These are phyloP conservation scores for Mellivora capensis DNA, from an alignment of 2,113 vertebrate genomes.

Conservation along the genomic window DNA sequence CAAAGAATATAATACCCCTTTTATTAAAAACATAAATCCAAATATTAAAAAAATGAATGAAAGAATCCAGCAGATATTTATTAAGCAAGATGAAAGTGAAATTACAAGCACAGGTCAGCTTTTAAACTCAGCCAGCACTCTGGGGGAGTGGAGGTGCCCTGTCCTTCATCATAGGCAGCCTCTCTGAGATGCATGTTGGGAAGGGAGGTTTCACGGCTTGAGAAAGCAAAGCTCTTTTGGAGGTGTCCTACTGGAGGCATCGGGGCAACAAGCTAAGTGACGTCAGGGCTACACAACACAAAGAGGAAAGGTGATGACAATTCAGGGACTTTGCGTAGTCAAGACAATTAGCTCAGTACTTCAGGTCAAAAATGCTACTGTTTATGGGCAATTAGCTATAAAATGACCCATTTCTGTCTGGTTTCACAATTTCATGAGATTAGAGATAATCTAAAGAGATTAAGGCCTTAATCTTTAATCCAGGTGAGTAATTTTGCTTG, in stretches of 20 bases:
- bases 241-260: background rate
- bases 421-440: slow-evolving; percentile 40
- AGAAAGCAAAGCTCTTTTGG: slow-evolving; percentile 10
- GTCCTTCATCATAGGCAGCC: background rate
- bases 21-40: slow-evolving; percentile 64
- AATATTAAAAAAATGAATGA: slow-evolving; percentile 60
- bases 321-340: background rate
- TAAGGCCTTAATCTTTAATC: slow-evolving; percentile 59
- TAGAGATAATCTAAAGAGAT: slow-evolving; percentile 57
- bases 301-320: background rate
- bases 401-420: slow-evolving; percentile 15
- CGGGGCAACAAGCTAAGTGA: background rate
- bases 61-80: slow-evolving; percentile 69
- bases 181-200: background rate
- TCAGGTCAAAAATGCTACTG: slow-evolving; percentile 35
- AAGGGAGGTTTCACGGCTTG: background rate
- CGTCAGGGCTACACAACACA: background rate
- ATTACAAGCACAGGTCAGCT: slow-evolving; percentile 70
- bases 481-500: slow-evolving; percentile 17
- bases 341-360: slow-evolving; percentile 42
- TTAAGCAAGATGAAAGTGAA: slow-evolving; percentile 77
- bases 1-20: slow-evolving; percentile 47
- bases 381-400: slow-evolving; percentile 21
- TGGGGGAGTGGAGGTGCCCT: slow-evolving; percentile 27
- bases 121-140: slow-evolving; percentile 62